Evolutionary conservation across 2,888 invertebrate genomes (phyloP).

Genomic region (Parnassius orleans): DNA sequence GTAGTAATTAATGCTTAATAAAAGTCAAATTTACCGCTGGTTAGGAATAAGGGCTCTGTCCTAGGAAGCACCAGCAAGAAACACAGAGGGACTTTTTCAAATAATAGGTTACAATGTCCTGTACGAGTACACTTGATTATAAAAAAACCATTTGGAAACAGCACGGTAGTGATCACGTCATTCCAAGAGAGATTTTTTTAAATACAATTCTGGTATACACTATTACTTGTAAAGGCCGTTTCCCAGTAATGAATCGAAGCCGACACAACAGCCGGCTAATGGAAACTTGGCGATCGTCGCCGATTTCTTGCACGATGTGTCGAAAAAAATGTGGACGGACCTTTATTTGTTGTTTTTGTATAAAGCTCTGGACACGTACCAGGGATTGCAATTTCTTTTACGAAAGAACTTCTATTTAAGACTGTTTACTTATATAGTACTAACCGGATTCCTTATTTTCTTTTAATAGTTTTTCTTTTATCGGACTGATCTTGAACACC

Average conservation of each 20-base stretch:
- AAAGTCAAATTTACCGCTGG: too few species aligned
- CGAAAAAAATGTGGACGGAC: slow-evolving; percentile 17
- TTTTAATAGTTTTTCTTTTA: not conserved
- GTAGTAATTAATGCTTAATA: too few species aligned
- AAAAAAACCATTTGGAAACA: too few species aligned
- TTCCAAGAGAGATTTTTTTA: too few species aligned
- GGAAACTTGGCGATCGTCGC: slow-evolving; percentile 16
- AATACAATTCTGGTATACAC: not conserved
- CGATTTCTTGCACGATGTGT: slow-evolving; percentile 16
- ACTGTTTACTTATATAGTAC: slow-evolving; percentile 10
- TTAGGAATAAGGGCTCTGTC: too few species aligned
- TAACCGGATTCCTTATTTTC: slow-evolving; percentile 13
- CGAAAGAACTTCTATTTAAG: slow-evolving; percentile 11
- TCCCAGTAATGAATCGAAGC: slow-evolving; percentile 15
- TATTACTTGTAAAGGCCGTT: slow-evolving; percentile 2
- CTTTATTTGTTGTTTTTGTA: slow-evolving; percentile 20
- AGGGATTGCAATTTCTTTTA: slow-evolving; percentile 14
- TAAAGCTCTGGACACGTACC: slow-evolving; percentile 6
- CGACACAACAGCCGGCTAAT: slow-evolving; percentile 7
- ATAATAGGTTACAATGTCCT: too few species aligned
- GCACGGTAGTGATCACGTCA: too few species aligned
- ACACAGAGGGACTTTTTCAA: too few species aligned
- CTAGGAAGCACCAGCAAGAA: too few species aligned
- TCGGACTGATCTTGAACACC: not conserved
- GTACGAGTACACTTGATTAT: too few species aligned